A percentile compares a stretch with the other conserved stretches of the same genome.
These are phyloP conservation scores for Fringilla coelebs DNA, from an alignment of 2,797 vertebrate species.

Conservation along the genomic window DNA sequence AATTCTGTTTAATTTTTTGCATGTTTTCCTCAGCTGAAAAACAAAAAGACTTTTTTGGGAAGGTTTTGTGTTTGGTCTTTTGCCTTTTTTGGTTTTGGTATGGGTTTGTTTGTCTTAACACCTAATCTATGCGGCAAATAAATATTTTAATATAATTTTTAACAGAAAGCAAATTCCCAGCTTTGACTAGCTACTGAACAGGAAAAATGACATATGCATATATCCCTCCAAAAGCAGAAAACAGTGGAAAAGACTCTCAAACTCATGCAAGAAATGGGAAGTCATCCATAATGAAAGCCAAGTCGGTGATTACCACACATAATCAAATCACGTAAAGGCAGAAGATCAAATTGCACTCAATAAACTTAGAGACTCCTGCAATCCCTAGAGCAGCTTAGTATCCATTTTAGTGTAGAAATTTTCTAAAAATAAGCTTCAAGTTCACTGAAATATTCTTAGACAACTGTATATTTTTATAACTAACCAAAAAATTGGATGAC, in stretches of 20 bases:
- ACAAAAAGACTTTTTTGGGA: not conserved
- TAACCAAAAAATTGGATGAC: not conserved
- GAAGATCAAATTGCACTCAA: not conserved
- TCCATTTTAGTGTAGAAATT: not conserved
- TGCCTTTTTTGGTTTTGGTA: not conserved
- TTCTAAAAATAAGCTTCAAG: not conserved
- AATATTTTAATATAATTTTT: not conserved
- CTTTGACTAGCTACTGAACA: not conserved
- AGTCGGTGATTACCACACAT: not conserved
- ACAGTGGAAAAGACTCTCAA: not conserved
- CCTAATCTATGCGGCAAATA: not conserved
- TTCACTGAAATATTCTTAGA: not conserved
- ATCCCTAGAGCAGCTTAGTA: not conserved
- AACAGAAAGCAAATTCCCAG: not conserved
- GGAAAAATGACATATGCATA: not conserved
- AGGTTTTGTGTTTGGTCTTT: not conserved
- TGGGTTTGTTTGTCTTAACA: not conserved
- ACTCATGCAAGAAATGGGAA: not conserved
- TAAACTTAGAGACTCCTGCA: not conserved
- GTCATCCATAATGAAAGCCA: not conserved
- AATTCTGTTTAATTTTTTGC: not conserved
- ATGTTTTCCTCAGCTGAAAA: not conserved
- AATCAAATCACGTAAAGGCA: not conserved
- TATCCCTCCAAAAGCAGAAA: not conserved
- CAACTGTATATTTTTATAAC: not conserved